A percentile compares a stretch with the other conserved stretches of the same genome.
phyloP scores from a whole-genome alignment of 2,113 vertebrate genomes.

The Nestor notabilis region DNA sequence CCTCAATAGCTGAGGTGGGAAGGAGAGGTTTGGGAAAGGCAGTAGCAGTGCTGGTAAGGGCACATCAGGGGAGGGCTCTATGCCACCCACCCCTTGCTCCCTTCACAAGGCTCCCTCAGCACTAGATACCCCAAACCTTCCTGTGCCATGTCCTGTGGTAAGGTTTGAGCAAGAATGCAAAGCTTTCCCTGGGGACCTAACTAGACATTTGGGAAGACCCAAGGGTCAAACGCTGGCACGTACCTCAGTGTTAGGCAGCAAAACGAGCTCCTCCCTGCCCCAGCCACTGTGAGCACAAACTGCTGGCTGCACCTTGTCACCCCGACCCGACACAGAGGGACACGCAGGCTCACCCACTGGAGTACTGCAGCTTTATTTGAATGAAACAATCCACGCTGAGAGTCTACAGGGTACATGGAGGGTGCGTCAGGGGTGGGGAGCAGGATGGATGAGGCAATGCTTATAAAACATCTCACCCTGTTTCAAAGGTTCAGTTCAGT shows the following conservation, averaged over 20 bases:
- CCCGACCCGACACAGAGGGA: neutral
- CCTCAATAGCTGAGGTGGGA: neutral
- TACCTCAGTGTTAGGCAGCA: neutral
- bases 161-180: neutral
- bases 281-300: neutral
- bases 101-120: neutral
- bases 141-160: rapidly evolving
- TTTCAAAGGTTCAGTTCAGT: conserved; percentile 58
- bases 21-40: neutral
- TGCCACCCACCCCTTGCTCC: rapidly evolving
- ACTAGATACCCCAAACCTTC: neutral
- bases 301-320: neutral
- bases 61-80: neutral
- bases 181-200: neutral
- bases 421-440: neutral
- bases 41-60: neutral
- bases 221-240: neutral
- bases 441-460: neutral
- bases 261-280: neutral
- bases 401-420: conserved; percentile 13
- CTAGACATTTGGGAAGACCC: neutral
- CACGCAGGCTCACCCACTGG: neutral
- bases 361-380: conserved; percentile 74
- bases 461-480: conserved; percentile 67
- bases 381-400: conserved; percentile 57